Evolutionary conservation across 2,797 vertebrate species (phyloP), one percentile per base, ranked within the genome.

Genomic region (Anguilla marmorata): DNA sequence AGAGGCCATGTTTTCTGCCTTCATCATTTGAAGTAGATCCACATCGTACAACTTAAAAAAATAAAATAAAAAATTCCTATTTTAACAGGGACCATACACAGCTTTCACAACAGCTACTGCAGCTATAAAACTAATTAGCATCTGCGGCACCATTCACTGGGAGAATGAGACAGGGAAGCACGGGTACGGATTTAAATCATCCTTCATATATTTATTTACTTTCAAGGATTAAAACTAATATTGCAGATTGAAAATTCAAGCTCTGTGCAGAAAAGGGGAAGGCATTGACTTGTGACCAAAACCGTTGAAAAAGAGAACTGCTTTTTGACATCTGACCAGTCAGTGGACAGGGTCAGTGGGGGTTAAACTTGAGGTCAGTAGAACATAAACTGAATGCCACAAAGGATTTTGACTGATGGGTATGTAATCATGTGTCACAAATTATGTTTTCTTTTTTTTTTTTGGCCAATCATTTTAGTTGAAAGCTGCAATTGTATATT

Each of bases 351-450:
- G 95, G 95, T 96, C 95, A 96, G 93, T 92, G 89, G 91, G 90
- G 89, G 89, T 92, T 94, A 95, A 92, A 89, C 89, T 91, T 93
- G 94, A 50, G 95, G 95, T 96, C 95, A 96, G 92, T 8, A 63
- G 83, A 94, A 94, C 92, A 94, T 96, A 95, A 96, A 95, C 96
- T 89, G 94, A 94, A 94, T 95, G 95, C 96, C 95, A 96, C 94
- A 95, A 94, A 92, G 91, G 92, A 93, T 94, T 95, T 94, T 90
- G 90, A 89, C 86, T 91, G 91, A 91, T 86, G 91, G 86, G 79
- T 85, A 84, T 87, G 83, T 69, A 82, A 91, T 86, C 89, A 91
- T 86, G 88, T 91, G 90, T 66, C 84, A 85, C 88, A 88, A 56
- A 76, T 58, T 7, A 30, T 21, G 11, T 56, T 87, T 87, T 80